Evolutionary conservation across 2,888 invertebrate genomes (phyloP).

Genomic region (Lochmaea capreae): DNA sequence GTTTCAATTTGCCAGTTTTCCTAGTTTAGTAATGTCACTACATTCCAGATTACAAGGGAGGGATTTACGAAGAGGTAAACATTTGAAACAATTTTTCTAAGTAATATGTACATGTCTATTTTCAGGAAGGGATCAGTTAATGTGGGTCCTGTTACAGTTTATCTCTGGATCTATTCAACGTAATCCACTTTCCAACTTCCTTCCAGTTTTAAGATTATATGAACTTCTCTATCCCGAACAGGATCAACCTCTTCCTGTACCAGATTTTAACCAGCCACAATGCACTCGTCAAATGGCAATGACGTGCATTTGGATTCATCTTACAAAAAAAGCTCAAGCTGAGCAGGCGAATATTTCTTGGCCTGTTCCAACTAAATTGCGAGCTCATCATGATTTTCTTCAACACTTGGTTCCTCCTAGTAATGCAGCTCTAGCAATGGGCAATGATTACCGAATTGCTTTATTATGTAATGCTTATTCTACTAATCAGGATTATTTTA

Average conservation of each 20-base stretch:
- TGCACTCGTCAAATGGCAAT: constrained; percentile 93
- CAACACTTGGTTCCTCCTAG: constrained; percentile 86
- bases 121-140: constrained; percentile 85
- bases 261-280: constrained; percentile 87
- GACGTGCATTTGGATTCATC: constrained; percentile 96
- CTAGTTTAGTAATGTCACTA: constrained; percentile 89
- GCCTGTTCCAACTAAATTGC: constrained; percentile 60
- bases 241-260: constrained; percentile 88
- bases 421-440: constrained; percentile 77
- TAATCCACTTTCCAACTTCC: constrained; percentile 88
- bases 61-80: constrained; percentile 82
- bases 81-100: background rate
- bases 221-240: constrained; percentile 93
- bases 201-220: constrained; percentile 90
- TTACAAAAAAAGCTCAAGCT: constrained; percentile 91
- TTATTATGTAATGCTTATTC: constrained; percentile 95
- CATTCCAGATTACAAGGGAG: constrained; percentile 74
- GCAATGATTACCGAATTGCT: constrained; percentile 90
- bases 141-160: constrained; percentile 98
- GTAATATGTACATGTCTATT: background rate
- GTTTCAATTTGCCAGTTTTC: constrained; percentile 93
- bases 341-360: constrained; percentile 76
- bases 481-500: constrained; percentile 88
- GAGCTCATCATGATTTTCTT: constrained; percentile 75
- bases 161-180: constrained; percentile 97